Percentiles rank a stretch among this genome's conserved stretches.
These are phyloP conservation scores for Engystomops pustulosus DNA, from an alignment of 2,113 vertebrate species.

Conservation along the genomic window DNA sequence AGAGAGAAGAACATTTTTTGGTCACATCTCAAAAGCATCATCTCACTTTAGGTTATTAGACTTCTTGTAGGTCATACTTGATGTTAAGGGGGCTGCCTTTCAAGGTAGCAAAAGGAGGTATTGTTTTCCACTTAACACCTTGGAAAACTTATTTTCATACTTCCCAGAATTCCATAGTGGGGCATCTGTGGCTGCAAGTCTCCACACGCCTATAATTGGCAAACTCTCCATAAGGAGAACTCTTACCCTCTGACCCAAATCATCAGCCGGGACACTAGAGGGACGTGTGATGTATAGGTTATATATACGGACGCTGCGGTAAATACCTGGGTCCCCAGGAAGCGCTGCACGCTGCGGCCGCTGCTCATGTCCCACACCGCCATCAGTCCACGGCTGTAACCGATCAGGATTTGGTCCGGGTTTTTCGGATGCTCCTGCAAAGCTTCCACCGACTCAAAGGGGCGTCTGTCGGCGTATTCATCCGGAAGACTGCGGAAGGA, in stretches of 20 bases:
- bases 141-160: too few species aligned
- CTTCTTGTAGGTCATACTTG: too few species aligned
- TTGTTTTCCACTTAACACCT: too few species aligned
- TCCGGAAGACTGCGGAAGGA: conserved; percentile 85
- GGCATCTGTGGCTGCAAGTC: too few species aligned
- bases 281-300: background rate
- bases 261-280: background rate
- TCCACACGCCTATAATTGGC: too few species aligned
- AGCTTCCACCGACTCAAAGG: conserved; percentile 90
- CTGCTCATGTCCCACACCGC: conserved; percentile 88
- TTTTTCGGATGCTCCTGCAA: conserved; percentile 87
- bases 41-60: too few species aligned
- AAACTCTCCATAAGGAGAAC: too few species aligned
- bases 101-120: background rate
- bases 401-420: conserved; percentile 84
- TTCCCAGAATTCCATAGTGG: too few species aligned
- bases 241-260: too few species aligned
- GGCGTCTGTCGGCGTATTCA: conserved; percentile 83
- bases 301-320: background rate
- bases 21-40: too few species aligned
- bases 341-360: conserved; percentile 75
- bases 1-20: background rate
- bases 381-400: conserved; percentile 91
- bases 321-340: conserved; percentile 89
- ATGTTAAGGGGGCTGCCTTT: too few species aligned